A percentile compares a stretch with the other conserved stretches of the same genome.
Conservation (phyloP, 2,888 invertebrate genomes). For the Leptura quadrifasciata region DNA sequence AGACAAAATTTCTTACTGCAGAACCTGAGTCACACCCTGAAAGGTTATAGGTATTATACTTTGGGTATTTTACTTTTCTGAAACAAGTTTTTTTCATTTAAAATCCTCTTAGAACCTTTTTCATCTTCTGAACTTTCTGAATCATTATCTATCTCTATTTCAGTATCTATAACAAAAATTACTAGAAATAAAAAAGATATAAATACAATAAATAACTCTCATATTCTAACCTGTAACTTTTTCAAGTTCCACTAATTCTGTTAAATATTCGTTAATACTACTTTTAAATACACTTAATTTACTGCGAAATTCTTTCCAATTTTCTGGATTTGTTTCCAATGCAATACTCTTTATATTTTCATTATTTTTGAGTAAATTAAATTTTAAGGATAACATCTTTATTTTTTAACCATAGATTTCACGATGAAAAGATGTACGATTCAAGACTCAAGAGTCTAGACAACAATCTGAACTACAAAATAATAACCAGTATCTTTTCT, state of each 20-base stretch:
- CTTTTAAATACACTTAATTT: conserved; percentile 55
- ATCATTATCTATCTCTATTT: conserved; percentile 39
- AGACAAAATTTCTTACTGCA: too few species aligned
- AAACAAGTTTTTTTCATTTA: conserved; percentile 38
- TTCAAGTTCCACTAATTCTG: conserved; percentile 55
- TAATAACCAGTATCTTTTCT: too few species aligned
- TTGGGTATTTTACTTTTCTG: conserved; percentile 27
- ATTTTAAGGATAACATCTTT: conserved; percentile 50
- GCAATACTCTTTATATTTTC: conserved; percentile 49
- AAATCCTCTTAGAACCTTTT: conserved; percentile 45
- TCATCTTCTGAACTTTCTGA: conserved; percentile 47
- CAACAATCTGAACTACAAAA: too few species aligned
- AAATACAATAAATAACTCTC: conserved; percentile 19
- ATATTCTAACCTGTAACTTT: conserved; percentile 40
- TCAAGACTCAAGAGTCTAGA: too few species aligned
- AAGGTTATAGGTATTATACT: conserved; percentile 17
- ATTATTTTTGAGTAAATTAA: conserved; percentile 51
- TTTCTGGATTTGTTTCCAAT: conserved; percentile 43
- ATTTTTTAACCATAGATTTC: too few species aligned
- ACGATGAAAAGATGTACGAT: too few species aligned
- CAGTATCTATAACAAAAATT: conserved; percentile 31
- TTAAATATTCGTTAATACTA: conserved; percentile 58
- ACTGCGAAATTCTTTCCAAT: conserved; percentile 55
- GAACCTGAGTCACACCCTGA: too few species aligned
- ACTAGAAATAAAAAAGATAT: neutral